Evolutionary conservation across 2,113 vertebrate species (phyloP), one percentile per base, ranked within the genome.

Genomic region (Apodemus sylvaticus): DNA sequence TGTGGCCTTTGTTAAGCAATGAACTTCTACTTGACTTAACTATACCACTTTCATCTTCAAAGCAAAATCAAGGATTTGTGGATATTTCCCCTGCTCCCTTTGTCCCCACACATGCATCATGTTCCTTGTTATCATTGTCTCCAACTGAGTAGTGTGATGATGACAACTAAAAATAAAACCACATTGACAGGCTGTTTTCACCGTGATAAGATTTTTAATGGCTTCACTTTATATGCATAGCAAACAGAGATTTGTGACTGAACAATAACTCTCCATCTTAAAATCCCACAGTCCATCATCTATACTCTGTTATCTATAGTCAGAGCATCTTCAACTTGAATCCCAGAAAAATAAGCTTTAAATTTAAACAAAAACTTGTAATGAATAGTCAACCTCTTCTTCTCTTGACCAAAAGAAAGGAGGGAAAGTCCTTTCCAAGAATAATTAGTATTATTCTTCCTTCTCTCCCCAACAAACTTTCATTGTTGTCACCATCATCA

Each of bases 61-160:
- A 53, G 48, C 7, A 58, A 83, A 68, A 55, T 22, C 19, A 19
- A 76, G 39, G 45, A 70, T 45, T 12, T 22, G n/a, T 22, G 8
- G 19, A 64, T 19, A 60, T 81, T 55, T 76, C 66, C 26, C 48
- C 2, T 11, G 2, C 11, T 5, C 11, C 12, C 5, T 4, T 10
- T 12, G 0, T 3, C 14, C 16, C 12, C 1, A 1, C 19, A n/a
- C 4, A 26, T 0, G 2, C 4, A 26, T 29, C 2, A 26, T 22
- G 16, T 19, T 22, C 34, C 48, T 29, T 1, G 0, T 12, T 19
- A 48, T 19, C 62, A 12, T 14, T 4, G 17, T 24, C 31, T 29
- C 17, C n/a, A 29, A 10, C 29, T 29, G 51, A 45, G 29, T 17
- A 39, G 31, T 34, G 20, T 6, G 16, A 42, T 5, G 6, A 19